Evolutionary conservation across 2,797 vertebrate genomes (phyloP), one percentile per base, ranked within the genome.

Genomic region (Neosalanx taihuensis): DNA sequence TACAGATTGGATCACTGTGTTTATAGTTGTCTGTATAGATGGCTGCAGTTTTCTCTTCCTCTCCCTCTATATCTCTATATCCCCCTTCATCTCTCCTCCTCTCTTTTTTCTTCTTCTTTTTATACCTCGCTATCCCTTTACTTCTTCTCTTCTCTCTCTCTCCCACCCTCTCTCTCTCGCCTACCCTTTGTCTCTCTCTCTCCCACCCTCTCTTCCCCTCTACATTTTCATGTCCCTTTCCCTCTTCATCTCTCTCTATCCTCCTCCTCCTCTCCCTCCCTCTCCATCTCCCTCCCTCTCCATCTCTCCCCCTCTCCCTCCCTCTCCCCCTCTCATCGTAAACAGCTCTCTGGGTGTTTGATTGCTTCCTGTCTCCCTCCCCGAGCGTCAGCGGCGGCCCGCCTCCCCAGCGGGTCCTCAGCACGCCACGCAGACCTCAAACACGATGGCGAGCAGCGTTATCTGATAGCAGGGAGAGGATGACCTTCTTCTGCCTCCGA

Each of bases 401-500:
- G 7, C 7, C 1, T 6, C 51, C 51, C 51, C 51, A 6, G 51
- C 18, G 18, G 51, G 1, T 53, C 18, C 51, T n/a, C 51, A 17
- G 15, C 4, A 17, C 18, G 46, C 10, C 15, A n/a, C 15, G 18
- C 51, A n/a, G 37, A 35, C 51, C 12, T 65, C 60, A 66, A 68
- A 69, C 68, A 31, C 29, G 64, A 70, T 23, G 51, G 20, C 58
- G 23, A 26, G 33, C 64, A 7, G 49, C 64, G 31, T n/a, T 63
- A 74, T 74, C 70, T 73, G 79, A 81, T 74, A 68, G 72, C 37
- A 59, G 37, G 60, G 61, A 30, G 56, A 74, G 78, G 68, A 81
- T 92, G 90, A 92, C 92, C 90, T 92, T 92, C 89, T 90, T 84
- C 77, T 83, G 7, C 81, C 81, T 83, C 80, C 76, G 90, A 90